These are phyloP conservation scores for Drosophila glabriapex DNA, from an alignment of 2,888 invertebrate species.

Conservation along the genomic window DNA sequence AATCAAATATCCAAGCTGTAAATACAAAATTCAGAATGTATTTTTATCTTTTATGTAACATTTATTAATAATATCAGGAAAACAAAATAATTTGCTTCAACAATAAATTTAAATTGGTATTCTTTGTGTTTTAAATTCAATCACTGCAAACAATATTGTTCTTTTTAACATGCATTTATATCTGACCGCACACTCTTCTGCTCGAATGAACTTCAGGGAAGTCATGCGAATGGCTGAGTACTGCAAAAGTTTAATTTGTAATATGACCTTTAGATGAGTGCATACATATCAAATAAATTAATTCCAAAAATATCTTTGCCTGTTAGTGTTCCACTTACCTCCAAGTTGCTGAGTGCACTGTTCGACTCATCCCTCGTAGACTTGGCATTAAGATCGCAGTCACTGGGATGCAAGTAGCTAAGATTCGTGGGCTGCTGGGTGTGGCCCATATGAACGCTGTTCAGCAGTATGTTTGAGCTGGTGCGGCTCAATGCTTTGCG, in stretches of 20 bases:
- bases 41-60: not conserved
- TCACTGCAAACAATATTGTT: not conserved
- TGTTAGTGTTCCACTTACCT: slow-evolving; percentile 74
- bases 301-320: not conserved
- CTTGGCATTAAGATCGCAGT: slow-evolving; percentile 86
- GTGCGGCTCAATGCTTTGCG: slow-evolving; percentile 93
- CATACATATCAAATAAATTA: not conserved
- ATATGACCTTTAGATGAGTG: slow-evolving; percentile 3
- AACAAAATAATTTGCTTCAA: not conserved
- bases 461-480: slow-evolving; percentile 93
- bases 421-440: slow-evolving; percentile 90
- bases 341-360: slow-evolving; percentile 85
- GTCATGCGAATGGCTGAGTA: not conserved
- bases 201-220: not conserved
- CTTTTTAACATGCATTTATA: not conserved
- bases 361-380: slow-evolving; percentile 85
- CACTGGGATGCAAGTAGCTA: slow-evolving; percentile 88
- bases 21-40: not conserved
- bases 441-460: slow-evolving; percentile 93
- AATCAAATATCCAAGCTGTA: not conserved
- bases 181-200: not conserved
- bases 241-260: not conserved
- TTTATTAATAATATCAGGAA: not conserved
- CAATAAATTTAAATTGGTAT: not conserved
- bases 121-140: not conserved